phyloP scores from a whole-genome alignment of 1,140 invertebrate genomes.

The Bombyx mandarina region DNA sequence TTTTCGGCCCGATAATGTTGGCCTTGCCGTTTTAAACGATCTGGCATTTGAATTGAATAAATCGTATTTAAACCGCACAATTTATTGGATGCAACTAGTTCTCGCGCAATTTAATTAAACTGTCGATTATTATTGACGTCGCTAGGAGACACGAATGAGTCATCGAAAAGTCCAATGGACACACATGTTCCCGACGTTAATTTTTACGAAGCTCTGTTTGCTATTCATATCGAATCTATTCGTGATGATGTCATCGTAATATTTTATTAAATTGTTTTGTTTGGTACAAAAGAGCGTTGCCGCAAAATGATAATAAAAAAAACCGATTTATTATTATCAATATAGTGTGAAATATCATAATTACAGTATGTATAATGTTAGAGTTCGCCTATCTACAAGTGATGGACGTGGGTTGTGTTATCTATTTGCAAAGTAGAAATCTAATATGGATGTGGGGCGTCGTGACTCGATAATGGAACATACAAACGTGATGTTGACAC shows the following conservation, averaged over 20 bases:
- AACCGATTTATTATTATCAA: too few relatives aligned
- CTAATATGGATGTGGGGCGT: slow-evolving; percentile 29
- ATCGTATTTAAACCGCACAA: slow-evolving; percentile 48
- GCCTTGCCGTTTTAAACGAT: slow-evolving; percentile 58
- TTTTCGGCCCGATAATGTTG: slow-evolving; percentile 60
- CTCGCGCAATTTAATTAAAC: slow-evolving; percentile 30
- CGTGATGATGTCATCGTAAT: slow-evolving; percentile 5
- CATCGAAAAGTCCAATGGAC: slow-evolving; percentile 24
- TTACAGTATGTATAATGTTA: too few relatives aligned
- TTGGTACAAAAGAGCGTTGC: too few relatives aligned
- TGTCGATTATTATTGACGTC: slow-evolving; percentile 22
- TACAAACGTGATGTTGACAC: slow-evolving; percentile 27
- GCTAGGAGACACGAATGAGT: slow-evolving; percentile 37
- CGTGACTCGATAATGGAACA: slow-evolving; percentile 30
- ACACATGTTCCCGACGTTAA: slow-evolving; percentile 20
- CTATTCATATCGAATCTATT: slow-evolving; percentile 3
- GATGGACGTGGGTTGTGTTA: slow-evolving; percentile 18
- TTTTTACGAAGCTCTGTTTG: slow-evolving; percentile 15
- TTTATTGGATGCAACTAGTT: slow-evolving; percentile 53
- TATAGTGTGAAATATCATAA: background rate
- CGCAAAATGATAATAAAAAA: too few relatives aligned
- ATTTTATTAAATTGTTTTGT: too few relatives aligned
- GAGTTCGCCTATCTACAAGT: background rate
- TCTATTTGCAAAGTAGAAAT: slow-evolving; percentile 26
- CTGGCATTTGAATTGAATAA: slow-evolving; percentile 64